phyloP scores from a whole-genome alignment of 1,140 invertebrate species.

The Hypsibius dujardini region DNA sequence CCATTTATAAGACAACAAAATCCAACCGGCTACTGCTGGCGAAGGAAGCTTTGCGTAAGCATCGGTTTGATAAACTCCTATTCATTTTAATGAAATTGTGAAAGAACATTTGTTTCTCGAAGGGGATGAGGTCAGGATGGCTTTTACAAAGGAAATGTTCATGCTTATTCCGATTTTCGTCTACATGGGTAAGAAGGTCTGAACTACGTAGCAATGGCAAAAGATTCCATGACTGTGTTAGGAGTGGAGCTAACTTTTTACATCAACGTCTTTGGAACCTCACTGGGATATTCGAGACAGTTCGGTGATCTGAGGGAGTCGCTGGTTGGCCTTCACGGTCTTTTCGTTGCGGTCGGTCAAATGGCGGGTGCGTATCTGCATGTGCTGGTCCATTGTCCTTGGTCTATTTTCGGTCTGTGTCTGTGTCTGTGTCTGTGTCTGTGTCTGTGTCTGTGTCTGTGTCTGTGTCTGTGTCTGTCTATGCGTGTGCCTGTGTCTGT shows the following conservation, averaged over 20 bases:
- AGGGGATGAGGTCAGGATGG: neutral
- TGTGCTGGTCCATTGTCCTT: neutral
- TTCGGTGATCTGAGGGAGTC: neutral
- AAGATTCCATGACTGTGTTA: neutral
- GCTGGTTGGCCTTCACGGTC: neutral
- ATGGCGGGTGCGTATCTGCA: neutral
- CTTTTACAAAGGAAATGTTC: neutral
- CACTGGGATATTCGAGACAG: neutral
- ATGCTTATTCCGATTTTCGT: neutral
- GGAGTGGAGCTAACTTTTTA: neutral
- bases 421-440: no score
- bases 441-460: no score
- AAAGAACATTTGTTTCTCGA: neutral
- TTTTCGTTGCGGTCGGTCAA: slow-evolving; percentile 3
- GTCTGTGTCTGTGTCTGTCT: no score
- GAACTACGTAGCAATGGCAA: no score
- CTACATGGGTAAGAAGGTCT: neutral
- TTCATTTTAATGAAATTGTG: neutral
- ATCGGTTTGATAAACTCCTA: slow-evolving; percentile 5
- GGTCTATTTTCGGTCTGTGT: no score
- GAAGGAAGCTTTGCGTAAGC: neutral
- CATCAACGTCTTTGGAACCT: slow-evolving; percentile 1
- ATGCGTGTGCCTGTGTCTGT: no score
- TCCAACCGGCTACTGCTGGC: no score
- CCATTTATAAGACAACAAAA: no score